Evolutionary conservation across 2,888 invertebrate genomes (phyloP).

Genomic region (Hanleya hanleyi): DNA sequence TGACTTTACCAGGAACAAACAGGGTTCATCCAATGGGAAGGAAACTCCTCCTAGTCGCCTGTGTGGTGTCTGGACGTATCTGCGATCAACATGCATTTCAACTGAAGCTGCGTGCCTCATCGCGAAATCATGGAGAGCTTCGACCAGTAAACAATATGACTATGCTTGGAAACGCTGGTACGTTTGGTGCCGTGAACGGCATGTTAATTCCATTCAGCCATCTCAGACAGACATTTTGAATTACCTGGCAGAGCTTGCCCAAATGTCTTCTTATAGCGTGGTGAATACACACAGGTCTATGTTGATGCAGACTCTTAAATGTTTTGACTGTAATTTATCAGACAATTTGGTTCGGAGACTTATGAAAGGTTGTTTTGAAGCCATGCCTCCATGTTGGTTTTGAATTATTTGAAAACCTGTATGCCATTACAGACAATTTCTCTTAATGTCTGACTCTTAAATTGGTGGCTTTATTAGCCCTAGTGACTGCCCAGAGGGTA

Average conservation of each 20-base stretch:
- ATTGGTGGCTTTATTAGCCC: not conserved
- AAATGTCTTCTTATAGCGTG: not conserved
- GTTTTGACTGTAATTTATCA: not conserved
- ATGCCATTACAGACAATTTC: not conserved
- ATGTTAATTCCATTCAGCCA: not conserved
- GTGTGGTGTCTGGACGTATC: too few species aligned
- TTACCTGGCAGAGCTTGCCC: not conserved
- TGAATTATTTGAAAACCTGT: not conserved
- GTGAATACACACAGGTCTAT: slow-evolving; percentile 8
- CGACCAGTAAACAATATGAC: not conserved
- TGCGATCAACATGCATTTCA: too few species aligned
- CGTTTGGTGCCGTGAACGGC: not conserved
- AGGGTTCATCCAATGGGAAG: too few species aligned
- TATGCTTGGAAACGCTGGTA: not conserved
- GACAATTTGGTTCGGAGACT: not conserved
- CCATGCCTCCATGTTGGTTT: not conserved
- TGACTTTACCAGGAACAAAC: too few species aligned
- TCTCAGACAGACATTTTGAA: not conserved
- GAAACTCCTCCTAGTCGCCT: too few species aligned
- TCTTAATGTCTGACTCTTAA: not conserved
- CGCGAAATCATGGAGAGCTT: not conserved
- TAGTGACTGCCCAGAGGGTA: not conserved
- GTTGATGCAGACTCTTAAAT: not conserved
- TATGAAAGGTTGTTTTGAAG: not conserved
- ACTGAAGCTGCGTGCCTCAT: too few species aligned